These are phyloP conservation scores for Embidobia sp. DNA, from an alignment of 2,888 invertebrate species.

Conservation along the genomic window DNA sequence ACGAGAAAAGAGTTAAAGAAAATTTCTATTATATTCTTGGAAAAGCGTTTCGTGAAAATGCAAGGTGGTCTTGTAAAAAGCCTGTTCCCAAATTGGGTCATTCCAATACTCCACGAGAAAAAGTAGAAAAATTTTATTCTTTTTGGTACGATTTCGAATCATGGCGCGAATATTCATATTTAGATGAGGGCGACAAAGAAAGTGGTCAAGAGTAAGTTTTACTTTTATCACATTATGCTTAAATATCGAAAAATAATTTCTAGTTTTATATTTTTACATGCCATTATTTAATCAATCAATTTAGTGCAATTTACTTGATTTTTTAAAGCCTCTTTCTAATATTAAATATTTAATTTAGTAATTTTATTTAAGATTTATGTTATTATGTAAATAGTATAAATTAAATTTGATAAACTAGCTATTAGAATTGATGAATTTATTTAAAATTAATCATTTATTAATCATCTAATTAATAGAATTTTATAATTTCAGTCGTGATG, in stretches of 20 bases:
- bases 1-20: slow-evolving; percentile 88
- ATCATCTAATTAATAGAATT: too few relatives aligned
- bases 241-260: too few relatives aligned
- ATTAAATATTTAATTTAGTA: too few relatives aligned
- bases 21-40: slow-evolving; percentile 87
- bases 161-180: slow-evolving; percentile 99
- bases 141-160: slow-evolving; percentile 99
- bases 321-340: too few relatives aligned
- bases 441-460: too few relatives aligned
- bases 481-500: slow-evolving; percentile 86
- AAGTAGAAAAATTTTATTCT: slow-evolving; percentile 96
- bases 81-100: slow-evolving; percentile 92
- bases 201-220: slow-evolving; percentile 92
- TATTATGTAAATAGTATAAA: neutral
- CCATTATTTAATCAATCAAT: too few relatives aligned
- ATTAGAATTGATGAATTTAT: too few relatives aligned
- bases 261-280: too few relatives aligned
- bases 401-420: too few relatives aligned
- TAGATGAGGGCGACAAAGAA: slow-evolving; percentile 99
- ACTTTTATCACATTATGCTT: too few relatives aligned
- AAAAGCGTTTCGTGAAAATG: slow-evolving; percentile 89
- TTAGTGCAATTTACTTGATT: too few relatives aligned
- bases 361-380: too few relatives aligned
- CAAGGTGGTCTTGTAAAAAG: slow-evolving; percentile 95
- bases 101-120: slow-evolving; percentile 88